A percentile compares a stretch with the other conserved stretches of the same genome.
Conservation (phyloP, 2,797 vertebrate species). For the Pangasius krempfi region DNA sequence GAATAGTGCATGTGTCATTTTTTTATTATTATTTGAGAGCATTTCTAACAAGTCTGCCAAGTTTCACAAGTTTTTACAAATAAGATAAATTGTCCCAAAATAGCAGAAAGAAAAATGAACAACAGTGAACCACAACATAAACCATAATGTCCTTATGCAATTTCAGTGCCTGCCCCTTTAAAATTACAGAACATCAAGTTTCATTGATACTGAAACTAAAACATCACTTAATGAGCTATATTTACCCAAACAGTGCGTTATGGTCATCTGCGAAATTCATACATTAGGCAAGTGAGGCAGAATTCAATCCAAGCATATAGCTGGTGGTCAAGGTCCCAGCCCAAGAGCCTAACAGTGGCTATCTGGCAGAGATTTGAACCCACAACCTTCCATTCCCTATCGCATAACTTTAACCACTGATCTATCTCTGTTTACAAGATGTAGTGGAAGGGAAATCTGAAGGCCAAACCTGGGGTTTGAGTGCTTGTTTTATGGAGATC, state of each 20-base stretch:
- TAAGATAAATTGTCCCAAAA: background rate
- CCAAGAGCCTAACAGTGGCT: background rate
- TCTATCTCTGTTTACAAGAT: background rate
- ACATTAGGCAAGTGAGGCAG: background rate
- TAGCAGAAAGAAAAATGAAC: background rate
- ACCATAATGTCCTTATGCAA: background rate
- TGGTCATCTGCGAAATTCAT: background rate
- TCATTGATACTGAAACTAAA: background rate
- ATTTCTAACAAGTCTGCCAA: background rate
- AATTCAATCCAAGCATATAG: background rate
- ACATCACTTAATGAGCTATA: background rate
- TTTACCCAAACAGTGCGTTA: background rate
- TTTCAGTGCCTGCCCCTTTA: background rate
- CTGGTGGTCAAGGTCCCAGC: background rate
- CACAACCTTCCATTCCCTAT: background rate
- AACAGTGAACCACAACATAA: background rate
- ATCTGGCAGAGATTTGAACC: background rate
- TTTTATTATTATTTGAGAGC: background rate
- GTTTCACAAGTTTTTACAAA: background rate
- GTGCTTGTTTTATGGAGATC: constrained; percentile 21
- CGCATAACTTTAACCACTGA: background rate
- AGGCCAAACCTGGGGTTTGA: background rate
- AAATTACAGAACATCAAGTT: background rate
- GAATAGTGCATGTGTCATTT: background rate
- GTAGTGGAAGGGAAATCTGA: background rate